phyloP scores from a whole-genome alignment of 2,113 vertebrate species.

The Picathartes gymnocephalus region DNA sequence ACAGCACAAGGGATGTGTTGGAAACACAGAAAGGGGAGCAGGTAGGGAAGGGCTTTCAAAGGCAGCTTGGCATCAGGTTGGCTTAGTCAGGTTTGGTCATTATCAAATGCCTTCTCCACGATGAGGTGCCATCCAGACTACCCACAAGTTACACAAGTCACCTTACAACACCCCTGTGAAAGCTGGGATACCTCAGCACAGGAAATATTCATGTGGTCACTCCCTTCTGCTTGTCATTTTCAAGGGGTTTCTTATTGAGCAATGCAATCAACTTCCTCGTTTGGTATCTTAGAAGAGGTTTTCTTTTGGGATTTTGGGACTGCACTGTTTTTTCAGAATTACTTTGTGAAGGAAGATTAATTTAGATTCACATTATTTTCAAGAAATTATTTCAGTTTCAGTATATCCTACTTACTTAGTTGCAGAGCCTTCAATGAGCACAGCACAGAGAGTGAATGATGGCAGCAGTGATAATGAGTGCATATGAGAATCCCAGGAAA shows the following conservation, averaged over 20 bases:
- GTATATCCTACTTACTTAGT: not conserved
- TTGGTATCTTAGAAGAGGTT: not conserved
- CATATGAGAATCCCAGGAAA: conserved; percentile 4
- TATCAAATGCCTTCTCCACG: not conserved
- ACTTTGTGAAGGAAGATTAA: not conserved
- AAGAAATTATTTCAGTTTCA: not conserved
- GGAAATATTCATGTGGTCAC: conserved; percentile 1
- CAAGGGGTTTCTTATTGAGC: not conserved
- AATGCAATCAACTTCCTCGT: not conserved
- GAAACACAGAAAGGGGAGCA: not conserved
- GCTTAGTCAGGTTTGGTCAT: not conserved
- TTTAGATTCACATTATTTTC: not conserved
- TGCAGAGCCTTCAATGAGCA: not conserved
- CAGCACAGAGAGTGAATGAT: not conserved
- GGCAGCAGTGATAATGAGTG: not conserved
- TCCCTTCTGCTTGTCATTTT: not conserved
- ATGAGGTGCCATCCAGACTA: not conserved
- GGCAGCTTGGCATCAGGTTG: not conserved
- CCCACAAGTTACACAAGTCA: conserved; percentile 8
- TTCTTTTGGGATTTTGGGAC: not conserved
- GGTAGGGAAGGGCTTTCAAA: not conserved
- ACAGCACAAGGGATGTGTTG: not conserved
- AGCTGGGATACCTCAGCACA: not conserved
- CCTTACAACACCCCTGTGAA: not conserved
- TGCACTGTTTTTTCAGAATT: not conserved